Percentiles rank a stretch among this genome's conserved stretches.
These are phyloP conservation scores for Agraylea sexmaculata DNA, from an alignment of 1,140 invertebrate genomes.

Conservation along the genomic window DNA sequence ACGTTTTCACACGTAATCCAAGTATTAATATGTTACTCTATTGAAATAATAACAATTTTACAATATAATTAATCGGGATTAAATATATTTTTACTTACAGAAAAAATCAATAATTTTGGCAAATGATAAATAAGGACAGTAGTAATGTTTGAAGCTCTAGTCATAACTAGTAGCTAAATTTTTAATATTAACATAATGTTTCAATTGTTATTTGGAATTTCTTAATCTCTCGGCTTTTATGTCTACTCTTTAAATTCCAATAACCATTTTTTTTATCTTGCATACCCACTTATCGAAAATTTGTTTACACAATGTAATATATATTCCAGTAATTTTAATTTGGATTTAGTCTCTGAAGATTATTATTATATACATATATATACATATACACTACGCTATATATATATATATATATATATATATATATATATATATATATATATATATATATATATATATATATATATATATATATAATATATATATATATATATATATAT, in stretches of 20 bases:
- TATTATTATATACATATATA: conserved; percentile 4
- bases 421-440: conserved; percentile 6
- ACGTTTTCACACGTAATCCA: too few relatives aligned
- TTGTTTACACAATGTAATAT: background rate
- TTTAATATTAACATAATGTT: too few relatives aligned
- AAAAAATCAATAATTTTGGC: too few relatives aligned
- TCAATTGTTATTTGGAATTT: background rate
- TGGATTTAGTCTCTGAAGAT: too few relatives aligned
- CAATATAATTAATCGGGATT: too few relatives aligned
- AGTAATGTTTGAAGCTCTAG: too few relatives aligned
- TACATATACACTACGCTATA: background rate
- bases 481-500: conserved; percentile 2
- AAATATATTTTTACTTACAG: too few relatives aligned
- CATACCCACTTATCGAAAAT: background rate
- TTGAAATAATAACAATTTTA: too few relatives aligned
- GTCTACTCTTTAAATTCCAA: background rate
- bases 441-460: conserved; percentile 6
- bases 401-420: conserved; percentile 3
- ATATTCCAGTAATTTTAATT: background rate
- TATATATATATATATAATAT: conserved; percentile 3
- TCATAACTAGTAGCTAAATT: too few relatives aligned
- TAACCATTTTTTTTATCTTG: background rate
- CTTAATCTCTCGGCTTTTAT: background rate
- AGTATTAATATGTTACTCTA: too few relatives aligned
- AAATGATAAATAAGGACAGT: too few relatives aligned